Percentiles rank a stretch among this genome's conserved stretches.
Conservation (phyloP, 2,797 vertebrate genomes). For the Eutrigla gurnardus region DNA sequence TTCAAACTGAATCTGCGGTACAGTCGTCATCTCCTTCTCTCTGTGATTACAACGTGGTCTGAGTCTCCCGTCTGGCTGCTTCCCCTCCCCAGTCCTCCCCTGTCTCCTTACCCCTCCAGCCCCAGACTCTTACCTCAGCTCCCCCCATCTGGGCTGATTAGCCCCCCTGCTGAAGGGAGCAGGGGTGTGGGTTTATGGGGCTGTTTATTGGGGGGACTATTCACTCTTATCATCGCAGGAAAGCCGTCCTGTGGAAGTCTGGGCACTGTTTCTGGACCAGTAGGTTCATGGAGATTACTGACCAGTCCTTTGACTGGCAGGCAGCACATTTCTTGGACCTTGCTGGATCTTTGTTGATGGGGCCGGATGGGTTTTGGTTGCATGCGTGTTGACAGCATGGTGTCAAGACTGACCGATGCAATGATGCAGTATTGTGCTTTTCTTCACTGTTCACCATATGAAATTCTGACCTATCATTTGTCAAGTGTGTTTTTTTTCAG, state of each 20-base stretch:
- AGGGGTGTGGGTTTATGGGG: conserved; percentile 39
- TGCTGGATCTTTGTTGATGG: conserved; percentile 19
- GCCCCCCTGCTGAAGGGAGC: conserved; percentile 41
- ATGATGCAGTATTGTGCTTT: neutral
- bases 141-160: conserved; percentile 54
- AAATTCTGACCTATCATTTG: conserved; percentile 27
- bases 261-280: conserved; percentile 46
- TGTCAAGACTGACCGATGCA: conserved; percentile 10
- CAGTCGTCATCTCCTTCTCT: conserved; percentile 54
- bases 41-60: conserved; percentile 56
- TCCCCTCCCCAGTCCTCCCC: conserved; percentile 24
- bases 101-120: conserved; percentile 32
- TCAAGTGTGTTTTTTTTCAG: conserved; percentile 35
- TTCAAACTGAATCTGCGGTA: conserved; percentile 46
- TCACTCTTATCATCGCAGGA: conserved; percentile 50
- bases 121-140: conserved; percentile 62
- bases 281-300: conserved; percentile 48
- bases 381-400: conserved; percentile 6
- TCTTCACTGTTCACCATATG: neutral
- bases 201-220: conserved; percentile 47
- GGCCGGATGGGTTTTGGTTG: conserved; percentile 45
- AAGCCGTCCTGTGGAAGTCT: conserved; percentile 31
- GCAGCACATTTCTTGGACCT: conserved; percentile 49
- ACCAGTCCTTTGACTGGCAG: conserved; percentile 36
- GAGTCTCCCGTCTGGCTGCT: conserved; percentile 61